Conservation (phyloP, 37 sponge, comb jelly and placozoan genomes). For the Ianthella basta region DNA sequence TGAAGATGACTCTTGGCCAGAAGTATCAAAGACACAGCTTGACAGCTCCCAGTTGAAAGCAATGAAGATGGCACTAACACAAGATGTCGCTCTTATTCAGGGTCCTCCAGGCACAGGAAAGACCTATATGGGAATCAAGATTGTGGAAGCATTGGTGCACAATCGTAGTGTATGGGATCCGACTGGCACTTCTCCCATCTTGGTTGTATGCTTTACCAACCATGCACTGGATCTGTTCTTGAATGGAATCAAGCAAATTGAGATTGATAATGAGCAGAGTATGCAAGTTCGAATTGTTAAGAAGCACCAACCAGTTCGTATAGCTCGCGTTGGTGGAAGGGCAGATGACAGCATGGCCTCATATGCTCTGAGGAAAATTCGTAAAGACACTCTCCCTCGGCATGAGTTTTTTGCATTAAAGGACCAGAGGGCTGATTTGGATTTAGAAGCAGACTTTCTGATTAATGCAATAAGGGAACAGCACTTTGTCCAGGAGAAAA, state of each 20-base stretch:
- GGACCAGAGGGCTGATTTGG: background rate
- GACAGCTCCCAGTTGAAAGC: slow-evolving; percentile 80
- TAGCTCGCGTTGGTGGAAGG: slow-evolving; percentile 13
- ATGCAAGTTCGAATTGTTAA: too few relatives aligned
- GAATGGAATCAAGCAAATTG: slow-evolving; percentile 65
- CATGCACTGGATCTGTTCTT: slow-evolving; percentile 98
- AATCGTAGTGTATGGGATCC: slow-evolving; percentile 66
- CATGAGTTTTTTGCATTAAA: background rate
- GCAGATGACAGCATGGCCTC: background rate
- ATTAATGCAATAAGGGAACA: too few relatives aligned
- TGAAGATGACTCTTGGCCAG: slow-evolving; percentile 47
- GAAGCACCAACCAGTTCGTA: background rate
- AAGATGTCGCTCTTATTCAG: slow-evolving; percentile 90
- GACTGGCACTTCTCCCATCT: slow-evolving; percentile 62
- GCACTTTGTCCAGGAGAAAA: too few relatives aligned
- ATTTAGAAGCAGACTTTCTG: too few relatives aligned
- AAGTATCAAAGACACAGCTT: slow-evolving; percentile 30
- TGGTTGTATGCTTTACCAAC: slow-evolving; percentile 92
- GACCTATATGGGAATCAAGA: slow-evolving; percentile 90
- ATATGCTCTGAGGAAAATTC: background rate
- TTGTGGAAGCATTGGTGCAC: slow-evolving; percentile 67
- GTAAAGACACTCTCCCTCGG: background rate
- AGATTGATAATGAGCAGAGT: too few relatives aligned
- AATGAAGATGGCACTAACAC: slow-evolving; percentile 69
- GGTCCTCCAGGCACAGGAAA: slow-evolving; percentile 99